A percentile compares a stretch with the other conserved stretches of the same genome.
phyloP scores from a whole-genome alignment of 2,888 invertebrate genomes.

The Metallyticus violacea region DNA sequence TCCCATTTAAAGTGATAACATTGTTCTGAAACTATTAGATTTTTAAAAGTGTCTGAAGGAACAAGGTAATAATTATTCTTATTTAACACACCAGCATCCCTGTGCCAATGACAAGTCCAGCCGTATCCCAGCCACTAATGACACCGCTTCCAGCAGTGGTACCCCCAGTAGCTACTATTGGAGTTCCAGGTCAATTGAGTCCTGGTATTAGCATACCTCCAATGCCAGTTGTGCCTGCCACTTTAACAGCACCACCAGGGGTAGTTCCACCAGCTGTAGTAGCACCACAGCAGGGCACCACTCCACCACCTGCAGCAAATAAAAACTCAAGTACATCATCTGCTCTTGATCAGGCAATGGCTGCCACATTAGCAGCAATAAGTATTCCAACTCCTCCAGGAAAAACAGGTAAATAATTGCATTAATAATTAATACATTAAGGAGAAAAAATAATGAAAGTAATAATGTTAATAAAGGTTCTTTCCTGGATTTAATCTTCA shows the following conservation, averaged over 20 bases:
- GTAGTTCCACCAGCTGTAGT: background rate
- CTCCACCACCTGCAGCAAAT: constrained; percentile 11
- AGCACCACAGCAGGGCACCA: background rate
- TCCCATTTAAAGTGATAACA: too few relatives aligned
- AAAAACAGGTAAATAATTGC: constrained; percentile 55
- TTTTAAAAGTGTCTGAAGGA: background rate
- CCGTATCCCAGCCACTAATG: background rate
- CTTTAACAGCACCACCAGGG: constrained; percentile 36
- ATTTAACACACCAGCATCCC: background rate
- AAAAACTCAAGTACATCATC: constrained; percentile 30
- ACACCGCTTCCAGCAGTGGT: background rate
- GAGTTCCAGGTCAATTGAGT: background rate
- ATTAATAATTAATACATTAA: too few relatives aligned
- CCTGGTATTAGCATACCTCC: background rate
- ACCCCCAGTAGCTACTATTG: background rate
- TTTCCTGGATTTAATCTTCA: too few relatives aligned
- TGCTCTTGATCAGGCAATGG: constrained; percentile 90
- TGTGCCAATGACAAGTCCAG: constrained; percentile 4
- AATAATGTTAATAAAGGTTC: too few relatives aligned
- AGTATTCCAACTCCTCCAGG: constrained; percentile 64
- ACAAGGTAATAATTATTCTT: background rate
- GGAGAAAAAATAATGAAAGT: too few relatives aligned
- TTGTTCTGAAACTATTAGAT: too few relatives aligned
- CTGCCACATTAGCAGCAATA: constrained; percentile 88
- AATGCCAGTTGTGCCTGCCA: constrained; percentile 40